These are phyloP conservation scores for Pseudorhombus dupliciocellatus DNA, from an alignment of 2,113 vertebrate species.

Conservation along the genomic window DNA sequence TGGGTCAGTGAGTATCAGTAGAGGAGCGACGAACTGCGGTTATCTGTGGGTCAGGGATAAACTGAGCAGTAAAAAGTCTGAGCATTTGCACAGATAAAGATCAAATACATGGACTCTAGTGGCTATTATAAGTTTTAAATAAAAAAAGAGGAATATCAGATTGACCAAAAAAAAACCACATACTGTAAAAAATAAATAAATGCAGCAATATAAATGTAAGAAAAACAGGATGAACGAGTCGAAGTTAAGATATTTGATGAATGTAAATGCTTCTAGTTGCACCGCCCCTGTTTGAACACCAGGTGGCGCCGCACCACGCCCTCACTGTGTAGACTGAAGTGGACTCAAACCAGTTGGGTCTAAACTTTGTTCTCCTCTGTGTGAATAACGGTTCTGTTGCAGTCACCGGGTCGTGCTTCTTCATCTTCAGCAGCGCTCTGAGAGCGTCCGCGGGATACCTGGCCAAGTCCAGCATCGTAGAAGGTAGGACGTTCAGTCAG, in stretches of 20 bases:
- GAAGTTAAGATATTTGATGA: too few relatives aligned
- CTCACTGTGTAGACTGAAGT: constrained; percentile 47
- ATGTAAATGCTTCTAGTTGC: background rate
- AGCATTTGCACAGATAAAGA: background rate
- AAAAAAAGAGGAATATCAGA: too few relatives aligned
- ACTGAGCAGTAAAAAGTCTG: background rate
- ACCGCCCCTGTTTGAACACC: constrained; percentile 46
- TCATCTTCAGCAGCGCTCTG: constrained; percentile 97
- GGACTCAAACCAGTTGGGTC: background rate
- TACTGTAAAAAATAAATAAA: too few relatives aligned
- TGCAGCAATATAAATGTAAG: too few relatives aligned
- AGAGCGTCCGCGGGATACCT: constrained; percentile 95
- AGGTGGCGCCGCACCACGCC: constrained; percentile 80
- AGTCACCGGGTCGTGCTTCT: constrained; percentile 99
- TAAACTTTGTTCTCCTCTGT: background rate
- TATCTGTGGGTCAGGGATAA: background rate
- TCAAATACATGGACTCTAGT: background rate
- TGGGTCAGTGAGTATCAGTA: constrained; percentile 61
- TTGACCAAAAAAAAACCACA: too few relatives aligned
- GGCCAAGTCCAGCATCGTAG: constrained; percentile 98
- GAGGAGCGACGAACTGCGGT: background rate
- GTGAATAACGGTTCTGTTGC: constrained; percentile 50
- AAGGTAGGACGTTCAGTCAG: constrained; percentile 85
- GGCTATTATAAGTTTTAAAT: background rate
- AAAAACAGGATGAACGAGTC: too few relatives aligned